phyloP scores from a whole-genome alignment of 2,113 vertebrate genomes.

The Oxyura jamaicensis region DNA sequence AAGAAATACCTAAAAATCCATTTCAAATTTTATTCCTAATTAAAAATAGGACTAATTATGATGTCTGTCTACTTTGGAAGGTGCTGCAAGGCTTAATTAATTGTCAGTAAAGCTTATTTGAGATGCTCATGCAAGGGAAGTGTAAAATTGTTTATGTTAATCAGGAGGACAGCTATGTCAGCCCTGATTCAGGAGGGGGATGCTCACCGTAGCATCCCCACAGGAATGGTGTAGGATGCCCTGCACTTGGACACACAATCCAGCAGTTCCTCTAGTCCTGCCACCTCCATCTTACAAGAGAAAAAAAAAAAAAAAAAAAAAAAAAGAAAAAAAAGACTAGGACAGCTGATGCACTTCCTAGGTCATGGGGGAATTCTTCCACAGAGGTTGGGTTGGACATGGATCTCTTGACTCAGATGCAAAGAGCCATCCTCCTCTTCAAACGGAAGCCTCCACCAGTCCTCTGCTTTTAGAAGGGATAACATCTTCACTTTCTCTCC shows the following conservation, averaged over 20 bases:
- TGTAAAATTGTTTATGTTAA: constrained; percentile 10
- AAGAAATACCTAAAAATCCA: constrained; percentile 32
- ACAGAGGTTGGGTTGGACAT: background rate
- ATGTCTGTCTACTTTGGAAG: constrained; percentile 39
- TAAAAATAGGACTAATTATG: constrained; percentile 60
- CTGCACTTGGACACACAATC: background rate
- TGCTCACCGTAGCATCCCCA: accelerated
- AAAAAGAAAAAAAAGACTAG: background rate
- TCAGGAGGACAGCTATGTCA: background rate
- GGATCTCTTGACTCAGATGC: background rate
- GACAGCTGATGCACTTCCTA: background rate
- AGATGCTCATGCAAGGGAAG: background rate
- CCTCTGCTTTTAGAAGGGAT: background rate
- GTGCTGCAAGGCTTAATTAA: constrained; percentile 62
- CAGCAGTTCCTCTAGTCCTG: background rate
- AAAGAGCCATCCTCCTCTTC: background rate
- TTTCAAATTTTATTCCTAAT: constrained; percentile 48
- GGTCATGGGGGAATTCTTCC: too few relatives aligned
- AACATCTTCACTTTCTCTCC: background rate
- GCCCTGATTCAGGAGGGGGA: background rate
- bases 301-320: too few relatives aligned
- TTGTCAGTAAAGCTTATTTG: constrained; percentile 24
- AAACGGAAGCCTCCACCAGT: background rate
- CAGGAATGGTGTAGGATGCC: background rate
- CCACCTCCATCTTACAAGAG: background rate